Conservation (phyloP, 1,140 invertebrate species). For the Drosophila auraria region DNA sequence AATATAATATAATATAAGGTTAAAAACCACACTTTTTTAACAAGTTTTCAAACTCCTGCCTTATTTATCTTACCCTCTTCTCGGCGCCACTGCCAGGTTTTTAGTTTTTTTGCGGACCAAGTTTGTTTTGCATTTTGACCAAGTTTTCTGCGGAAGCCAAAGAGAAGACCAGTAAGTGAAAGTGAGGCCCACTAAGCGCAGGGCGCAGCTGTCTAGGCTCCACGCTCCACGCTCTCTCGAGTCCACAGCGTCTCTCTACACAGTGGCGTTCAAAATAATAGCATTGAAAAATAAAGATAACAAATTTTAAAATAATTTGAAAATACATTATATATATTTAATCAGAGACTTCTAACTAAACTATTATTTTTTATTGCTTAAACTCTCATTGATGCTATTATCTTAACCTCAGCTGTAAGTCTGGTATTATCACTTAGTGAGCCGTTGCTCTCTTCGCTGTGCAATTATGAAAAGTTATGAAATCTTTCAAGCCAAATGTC, state of each 20-base stretch:
- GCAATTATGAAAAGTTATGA: slow-evolving; percentile 71
- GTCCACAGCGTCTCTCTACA: background rate
- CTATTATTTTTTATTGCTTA: too few relatives aligned
- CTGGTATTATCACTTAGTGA: background rate
- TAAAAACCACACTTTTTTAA: too few relatives aligned
- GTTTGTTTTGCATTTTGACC: slow-evolving; percentile 80
- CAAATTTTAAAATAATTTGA: background rate
- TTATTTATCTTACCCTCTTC: background rate
- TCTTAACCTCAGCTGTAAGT: background rate
- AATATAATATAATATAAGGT: too few relatives aligned
- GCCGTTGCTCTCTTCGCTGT: slow-evolving; percentile 7
- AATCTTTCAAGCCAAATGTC: slow-evolving; percentile 55
- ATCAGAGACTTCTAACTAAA: too few relatives aligned
- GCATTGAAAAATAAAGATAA: background rate
- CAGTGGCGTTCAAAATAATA: background rate
- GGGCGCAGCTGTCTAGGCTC: slow-evolving; percentile 51
- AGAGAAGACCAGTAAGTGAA: slow-evolving; percentile 70
- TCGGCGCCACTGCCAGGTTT: background rate
- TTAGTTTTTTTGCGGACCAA: slow-evolving; percentile 58
- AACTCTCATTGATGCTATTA: background rate
- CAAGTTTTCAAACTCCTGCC: too few relatives aligned
- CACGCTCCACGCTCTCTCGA: slow-evolving; percentile 18
- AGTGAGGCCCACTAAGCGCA: slow-evolving; percentile 69
- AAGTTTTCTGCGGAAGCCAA: slow-evolving; percentile 76
- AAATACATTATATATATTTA: background rate